phyloP scores from a whole-genome alignment of 2,113 vertebrate genomes.

The Myrmophylax atrothorax region DNA sequence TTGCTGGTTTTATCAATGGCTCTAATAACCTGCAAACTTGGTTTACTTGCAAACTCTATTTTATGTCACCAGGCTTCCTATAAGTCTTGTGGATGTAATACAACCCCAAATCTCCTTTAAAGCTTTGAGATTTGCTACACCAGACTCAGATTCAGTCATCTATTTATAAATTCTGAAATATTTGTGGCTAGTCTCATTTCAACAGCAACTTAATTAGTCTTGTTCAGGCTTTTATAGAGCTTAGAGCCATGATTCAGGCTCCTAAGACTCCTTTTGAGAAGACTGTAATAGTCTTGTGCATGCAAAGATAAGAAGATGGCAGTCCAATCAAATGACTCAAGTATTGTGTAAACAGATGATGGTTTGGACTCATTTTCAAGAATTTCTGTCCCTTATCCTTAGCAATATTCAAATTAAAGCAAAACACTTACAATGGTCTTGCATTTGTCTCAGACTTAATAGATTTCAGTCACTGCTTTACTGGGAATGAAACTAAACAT shows the following conservation, averaged over 20 bases:
- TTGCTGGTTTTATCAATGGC: not conserved
- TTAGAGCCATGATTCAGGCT: not conserved
- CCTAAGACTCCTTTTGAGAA: not conserved
- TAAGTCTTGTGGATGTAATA: not conserved
- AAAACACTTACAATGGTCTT: not conserved
- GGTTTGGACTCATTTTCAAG: slow-evolving; percentile 7
- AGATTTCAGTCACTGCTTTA: not conserved
- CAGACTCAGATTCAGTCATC: not conserved
- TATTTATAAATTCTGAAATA: slow-evolving; percentile 14
- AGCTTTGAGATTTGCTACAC: not conserved
- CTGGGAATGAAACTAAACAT: slow-evolving; percentile 26
- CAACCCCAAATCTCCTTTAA: not conserved
- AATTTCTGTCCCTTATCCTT: not conserved
- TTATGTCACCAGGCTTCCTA: not conserved
- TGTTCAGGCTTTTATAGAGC: not conserved
- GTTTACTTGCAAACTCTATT: not conserved
- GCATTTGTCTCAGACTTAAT: slow-evolving; percentile 23
- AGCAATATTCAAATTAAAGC: slow-evolving; percentile 33
- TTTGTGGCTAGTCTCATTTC: slow-evolving; percentile 15
- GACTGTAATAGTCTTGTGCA: not conserved
- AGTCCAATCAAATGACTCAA: slow-evolving; percentile 7
- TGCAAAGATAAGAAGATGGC: not conserved
- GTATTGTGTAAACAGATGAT: slow-evolving; percentile 2
- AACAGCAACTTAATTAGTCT: not conserved
- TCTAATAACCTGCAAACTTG: not conserved